Evolutionary conservation across 30 jellyfish, hydroid and myxozoan species (phyloP), one percentile per base, ranked within the genome.

Genomic region (Phacellophora camtschatica): DNA sequence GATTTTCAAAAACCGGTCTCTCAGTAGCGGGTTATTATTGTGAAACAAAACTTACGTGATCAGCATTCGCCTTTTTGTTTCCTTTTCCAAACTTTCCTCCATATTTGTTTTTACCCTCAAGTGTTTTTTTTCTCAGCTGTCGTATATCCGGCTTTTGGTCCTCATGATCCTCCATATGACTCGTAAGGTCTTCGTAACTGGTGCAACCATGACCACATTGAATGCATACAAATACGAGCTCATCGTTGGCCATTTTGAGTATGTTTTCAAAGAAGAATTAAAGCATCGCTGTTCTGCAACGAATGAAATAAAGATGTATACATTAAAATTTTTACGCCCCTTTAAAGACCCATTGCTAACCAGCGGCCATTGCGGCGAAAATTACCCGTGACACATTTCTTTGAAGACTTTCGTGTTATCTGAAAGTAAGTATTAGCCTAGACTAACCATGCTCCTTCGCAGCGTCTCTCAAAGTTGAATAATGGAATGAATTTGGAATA

Each of bases 201-300:
- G 84, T 51, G 51, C 91, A 80, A 59, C 91, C 91, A 66, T 66
- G 83, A 25, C 91, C 91, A 41, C 91, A 80, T 58, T 80, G 91
- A 35, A 80, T 59, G 63, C 91, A 80, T 39, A 80, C 91, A 57
- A 80, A 80, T 50, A 80, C 84, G 20, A 80, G 83, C 24, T 70
- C 84, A 53, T 80, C 91, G 24, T 80, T 70, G 15, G 91, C 82
- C 91, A 80, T 80, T 15, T 16, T 48, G n/a, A n/a, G n/a, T n/a
- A n/a, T 27, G 23, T 30, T 16, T 10, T 16, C 10, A 16, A 8
- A 42, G 23, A 31, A 51, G 8, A 5, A 5, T n/a, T 25, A 23
- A 10, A 18, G 30, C 18, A 3, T 57, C 72, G 30, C 30, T 7
- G 25, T 19, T 7, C 72, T 57, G 43, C 8, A 6, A 51, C 5